Percentiles rank a stretch among this genome's conserved stretches.
These are phyloP conservation scores for Gavia stellata DNA, from an alignment of 2,113 vertebrate species.

Conservation along the genomic window DNA sequence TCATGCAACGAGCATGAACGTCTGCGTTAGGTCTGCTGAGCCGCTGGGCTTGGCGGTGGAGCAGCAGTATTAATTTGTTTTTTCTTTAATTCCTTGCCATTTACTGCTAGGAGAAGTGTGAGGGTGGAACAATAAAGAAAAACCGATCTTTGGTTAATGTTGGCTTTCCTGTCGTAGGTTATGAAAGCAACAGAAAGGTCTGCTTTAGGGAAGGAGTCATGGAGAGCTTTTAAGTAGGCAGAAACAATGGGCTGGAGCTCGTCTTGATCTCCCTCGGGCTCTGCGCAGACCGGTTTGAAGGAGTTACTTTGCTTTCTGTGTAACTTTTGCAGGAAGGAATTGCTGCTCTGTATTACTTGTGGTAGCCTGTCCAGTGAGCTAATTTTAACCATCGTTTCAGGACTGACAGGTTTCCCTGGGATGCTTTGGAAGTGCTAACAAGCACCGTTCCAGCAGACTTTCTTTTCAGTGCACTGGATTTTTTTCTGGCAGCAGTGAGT, in stretches of 20 bases:
- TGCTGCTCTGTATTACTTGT: not conserved
- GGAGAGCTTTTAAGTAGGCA: not conserved
- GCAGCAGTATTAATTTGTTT: not conserved
- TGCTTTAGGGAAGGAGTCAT: not conserved
- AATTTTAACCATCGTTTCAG: not conserved
- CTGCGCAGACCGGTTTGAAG: not conserved
- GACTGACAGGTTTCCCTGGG: not conserved
- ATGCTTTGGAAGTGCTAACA: not conserved
- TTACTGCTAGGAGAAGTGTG: not conserved
- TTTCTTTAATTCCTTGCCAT: not conserved
- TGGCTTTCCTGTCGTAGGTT: not conserved
- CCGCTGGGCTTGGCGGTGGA: not conserved
- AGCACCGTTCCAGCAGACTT: not conserved
- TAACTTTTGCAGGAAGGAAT: not conserved
- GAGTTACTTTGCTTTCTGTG: not conserved
- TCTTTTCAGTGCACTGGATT: not conserved
- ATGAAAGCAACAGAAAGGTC: not conserved
- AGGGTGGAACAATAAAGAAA: not conserved
- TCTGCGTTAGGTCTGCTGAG: not conserved
- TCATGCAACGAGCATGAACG: fast-evolving
- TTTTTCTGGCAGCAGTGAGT: not conserved
- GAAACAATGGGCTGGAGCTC: not conserved
- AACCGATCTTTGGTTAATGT: not conserved
- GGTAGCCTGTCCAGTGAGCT: not conserved
- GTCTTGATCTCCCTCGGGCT: not conserved